phyloP scores from a whole-genome alignment of 2,888 invertebrate genomes.

The Caradrina clavipalpis region DNA sequence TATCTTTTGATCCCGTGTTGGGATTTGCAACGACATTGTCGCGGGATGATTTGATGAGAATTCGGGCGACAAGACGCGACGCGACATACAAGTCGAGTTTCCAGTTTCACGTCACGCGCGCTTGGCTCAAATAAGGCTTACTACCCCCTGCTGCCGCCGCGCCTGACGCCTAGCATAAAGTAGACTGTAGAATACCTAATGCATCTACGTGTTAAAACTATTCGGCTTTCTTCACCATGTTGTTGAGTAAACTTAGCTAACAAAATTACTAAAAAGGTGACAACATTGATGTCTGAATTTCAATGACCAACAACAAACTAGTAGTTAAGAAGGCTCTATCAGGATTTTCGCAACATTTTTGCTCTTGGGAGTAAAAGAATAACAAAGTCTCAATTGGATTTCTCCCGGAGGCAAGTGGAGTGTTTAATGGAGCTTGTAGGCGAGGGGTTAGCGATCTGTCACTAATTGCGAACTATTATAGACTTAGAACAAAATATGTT shows the following conservation, averaged over 20 bases:
- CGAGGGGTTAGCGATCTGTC: constrained; percentile 57
- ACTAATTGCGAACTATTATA: constrained; percentile 62
- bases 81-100: constrained; percentile 85
- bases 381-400: constrained; percentile 56
- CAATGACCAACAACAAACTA: constrained; percentile 41
- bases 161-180: constrained; percentile 80
- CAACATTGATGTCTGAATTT: constrained; percentile 55
- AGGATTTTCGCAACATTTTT: constrained; percentile 18
- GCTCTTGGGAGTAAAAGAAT: constrained; percentile 35
- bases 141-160: constrained; percentile 83
- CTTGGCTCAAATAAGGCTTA: constrained; percentile 89
- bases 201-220: constrained; percentile 76
- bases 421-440: constrained; percentile 61
- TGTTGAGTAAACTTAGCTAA: constrained; percentile 51
- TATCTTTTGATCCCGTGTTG: constrained; percentile 87
- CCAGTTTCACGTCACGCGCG: constrained; percentile 90
- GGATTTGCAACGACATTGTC: constrained; percentile 89
- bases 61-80: constrained; percentile 84
- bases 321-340: constrained; percentile 6
- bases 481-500: constrained; percentile 58
- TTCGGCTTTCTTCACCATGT: constrained; percentile 67
- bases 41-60: constrained; percentile 89
- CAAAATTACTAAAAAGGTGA: constrained; percentile 56
- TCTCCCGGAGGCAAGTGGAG: constrained; percentile 52
- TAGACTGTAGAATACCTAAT: constrained; percentile 87